phyloP scores from a whole-genome alignment of 1,140 invertebrate genomes.

The Drosophila dunni region DNA sequence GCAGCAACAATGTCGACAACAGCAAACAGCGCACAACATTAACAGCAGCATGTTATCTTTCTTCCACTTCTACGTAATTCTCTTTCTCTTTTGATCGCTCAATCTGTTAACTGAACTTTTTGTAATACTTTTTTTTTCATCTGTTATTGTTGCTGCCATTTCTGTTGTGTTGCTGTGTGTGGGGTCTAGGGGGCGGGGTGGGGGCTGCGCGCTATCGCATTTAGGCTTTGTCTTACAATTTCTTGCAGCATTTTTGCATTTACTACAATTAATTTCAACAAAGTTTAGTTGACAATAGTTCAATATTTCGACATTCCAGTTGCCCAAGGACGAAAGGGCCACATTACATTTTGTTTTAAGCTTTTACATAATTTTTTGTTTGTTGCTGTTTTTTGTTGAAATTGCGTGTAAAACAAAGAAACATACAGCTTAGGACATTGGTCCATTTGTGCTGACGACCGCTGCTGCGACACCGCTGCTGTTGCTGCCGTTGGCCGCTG shows the following conservation, averaged over 20 bases:
- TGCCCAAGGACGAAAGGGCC: slow-evolving; percentile 26
- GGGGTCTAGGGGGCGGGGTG: neutral
- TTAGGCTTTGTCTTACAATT: slow-evolving; percentile 30
- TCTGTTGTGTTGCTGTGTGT: slow-evolving; percentile 12
- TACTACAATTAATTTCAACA: slow-evolving; percentile 46
- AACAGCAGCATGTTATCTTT: slow-evolving; percentile 23
- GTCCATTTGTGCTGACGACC: slow-evolving; percentile 64
- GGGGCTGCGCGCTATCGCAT: slow-evolving; percentile 42
- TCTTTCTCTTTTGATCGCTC: neutral
- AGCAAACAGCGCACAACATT: slow-evolving; percentile 30
- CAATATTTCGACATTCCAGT: slow-evolving; percentile 58
- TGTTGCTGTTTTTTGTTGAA: slow-evolving; percentile 14
- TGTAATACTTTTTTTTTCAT: slow-evolving; percentile 27
- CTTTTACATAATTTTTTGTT: no score
- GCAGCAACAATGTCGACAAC: slow-evolving; percentile 38
- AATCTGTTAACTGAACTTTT: neutral
- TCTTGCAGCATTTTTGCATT: slow-evolving; percentile 13
- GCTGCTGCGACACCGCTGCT: slow-evolving; percentile 38
- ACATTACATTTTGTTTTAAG: slow-evolving; percentile 22
- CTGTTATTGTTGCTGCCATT: slow-evolving; percentile 4
- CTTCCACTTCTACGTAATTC: neutral
- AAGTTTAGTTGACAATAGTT: slow-evolving; percentile 62
- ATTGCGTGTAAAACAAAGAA: slow-evolving; percentile 52
- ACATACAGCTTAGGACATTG: slow-evolving; percentile 76
- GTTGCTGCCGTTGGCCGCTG: slow-evolving; percentile 41